Evolutionary conservation across 2,113 vertebrate genomes (phyloP).

Genomic region (Colossoma macropomum): DNA sequence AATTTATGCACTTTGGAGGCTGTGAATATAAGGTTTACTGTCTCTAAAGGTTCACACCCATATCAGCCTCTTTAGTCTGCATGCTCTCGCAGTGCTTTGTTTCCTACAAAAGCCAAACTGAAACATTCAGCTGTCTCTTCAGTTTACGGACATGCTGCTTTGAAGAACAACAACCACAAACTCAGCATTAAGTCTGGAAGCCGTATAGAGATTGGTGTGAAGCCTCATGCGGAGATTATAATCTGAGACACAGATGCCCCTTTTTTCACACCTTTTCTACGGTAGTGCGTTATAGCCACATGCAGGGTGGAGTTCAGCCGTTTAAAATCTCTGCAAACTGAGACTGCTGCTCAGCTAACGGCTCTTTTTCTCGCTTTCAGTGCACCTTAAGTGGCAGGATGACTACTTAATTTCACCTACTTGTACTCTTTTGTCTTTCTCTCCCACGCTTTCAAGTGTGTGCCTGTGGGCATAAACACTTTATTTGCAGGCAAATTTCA

Average conservation of each 20-base stretch:
- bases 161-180: conserved; percentile 5
- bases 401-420: conserved; percentile 1
- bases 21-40: too few species aligned
- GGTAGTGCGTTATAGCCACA: background rate
- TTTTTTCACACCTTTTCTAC: conserved; percentile 33
- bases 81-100: too few species aligned
- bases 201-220: conserved; percentile 14
- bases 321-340: conserved; percentile 23
- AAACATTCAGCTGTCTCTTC: background rate
- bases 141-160: background rate
- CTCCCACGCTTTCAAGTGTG: conserved; percentile 6
- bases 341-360: conserved; percentile 15
- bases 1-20: too few species aligned
- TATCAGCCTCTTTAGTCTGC: too few species aligned
- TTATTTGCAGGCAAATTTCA: background rate
- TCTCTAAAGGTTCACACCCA: too few species aligned
- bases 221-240: background rate
- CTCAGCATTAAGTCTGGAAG: conserved; percentile 2
- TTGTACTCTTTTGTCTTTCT: background rate
- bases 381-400: conserved; percentile 25
- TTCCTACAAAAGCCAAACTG: background rate
- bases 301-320: conserved; percentile 10
- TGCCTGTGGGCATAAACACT: background rate
- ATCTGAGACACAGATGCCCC: background rate
- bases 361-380: conserved; percentile 49